Percentiles rank a stretch among this genome's conserved stretches.
Conservation (phyloP, 2,888 invertebrate species). For the Glaucopsyche alexis region DNA sequence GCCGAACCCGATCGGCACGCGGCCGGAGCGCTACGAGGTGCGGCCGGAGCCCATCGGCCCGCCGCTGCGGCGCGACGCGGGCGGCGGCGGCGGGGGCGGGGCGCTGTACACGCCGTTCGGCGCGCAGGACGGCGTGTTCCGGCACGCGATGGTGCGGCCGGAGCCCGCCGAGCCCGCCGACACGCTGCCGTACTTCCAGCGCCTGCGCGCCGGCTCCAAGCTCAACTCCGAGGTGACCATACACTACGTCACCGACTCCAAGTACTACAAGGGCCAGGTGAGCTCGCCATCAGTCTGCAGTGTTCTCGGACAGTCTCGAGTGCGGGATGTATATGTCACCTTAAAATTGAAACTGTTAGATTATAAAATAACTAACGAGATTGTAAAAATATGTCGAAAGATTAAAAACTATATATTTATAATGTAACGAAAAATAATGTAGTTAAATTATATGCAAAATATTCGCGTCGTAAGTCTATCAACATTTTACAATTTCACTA, state of each 20-base stretch:
- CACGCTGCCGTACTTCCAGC: constrained; percentile 67
- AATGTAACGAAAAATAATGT: no score
- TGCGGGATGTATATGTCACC: neutral
- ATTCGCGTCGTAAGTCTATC: no score
- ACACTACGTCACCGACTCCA: constrained; percentile 71
- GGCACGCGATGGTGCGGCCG: constrained; percentile 58
- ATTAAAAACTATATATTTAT: no score
- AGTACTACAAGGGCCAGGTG: constrained; percentile 70
- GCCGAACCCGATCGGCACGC: constrained; percentile 69
- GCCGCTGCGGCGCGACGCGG: constrained; percentile 50
- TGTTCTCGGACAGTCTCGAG: no score
- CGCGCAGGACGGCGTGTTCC: constrained; percentile 63
- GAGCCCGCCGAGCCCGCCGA: constrained; percentile 55
- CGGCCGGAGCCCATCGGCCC: constrained; percentile 64
- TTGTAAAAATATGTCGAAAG: no score
- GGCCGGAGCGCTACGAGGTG: constrained; percentile 59
- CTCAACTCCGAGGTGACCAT: constrained; percentile 71
- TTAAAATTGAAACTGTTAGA: no score
- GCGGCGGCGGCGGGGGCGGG: constrained; percentile 40
- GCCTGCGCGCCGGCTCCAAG: constrained; percentile 66
- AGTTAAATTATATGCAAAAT: no score
- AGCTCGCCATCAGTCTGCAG: constrained; percentile 36
- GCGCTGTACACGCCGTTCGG: constrained; percentile 69
- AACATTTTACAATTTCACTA: no score
- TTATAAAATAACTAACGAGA: no score